Conservation (phyloP, 2,113 vertebrate species). For the Proteles cristata region DNA sequence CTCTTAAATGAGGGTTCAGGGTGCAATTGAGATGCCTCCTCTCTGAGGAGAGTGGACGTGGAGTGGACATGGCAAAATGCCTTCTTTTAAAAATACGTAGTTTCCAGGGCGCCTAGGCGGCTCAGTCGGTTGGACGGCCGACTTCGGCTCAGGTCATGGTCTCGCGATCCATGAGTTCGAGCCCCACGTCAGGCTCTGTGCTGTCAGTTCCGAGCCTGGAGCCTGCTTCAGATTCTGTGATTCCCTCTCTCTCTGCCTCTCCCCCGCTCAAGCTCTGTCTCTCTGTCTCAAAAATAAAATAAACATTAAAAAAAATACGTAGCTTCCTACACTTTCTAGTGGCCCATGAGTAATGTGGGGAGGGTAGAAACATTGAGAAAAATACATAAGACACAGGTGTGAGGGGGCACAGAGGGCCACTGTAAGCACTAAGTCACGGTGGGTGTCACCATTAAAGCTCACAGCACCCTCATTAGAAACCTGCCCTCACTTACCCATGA, state of each 20-base stretch:
- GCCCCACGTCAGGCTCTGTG: too few relatives aligned
- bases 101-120: too few relatives aligned
- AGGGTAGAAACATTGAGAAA: not conserved
- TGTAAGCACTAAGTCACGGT: not conserved
- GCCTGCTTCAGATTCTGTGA: too few relatives aligned
- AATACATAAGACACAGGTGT: accelerated
- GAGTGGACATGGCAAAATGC: not conserved
- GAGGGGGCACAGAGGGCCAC: not conserved
- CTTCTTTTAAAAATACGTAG: not conserved
- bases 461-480: not conserved
- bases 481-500: not conserved
- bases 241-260: too few relatives aligned
- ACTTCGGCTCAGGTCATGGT: too few relatives aligned
- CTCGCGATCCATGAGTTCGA: too few relatives aligned
- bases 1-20: not conserved
- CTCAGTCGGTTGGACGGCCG: too few relatives aligned
- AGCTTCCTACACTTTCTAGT: not conserved
- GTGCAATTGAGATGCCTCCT: not conserved
- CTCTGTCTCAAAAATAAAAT: too few relatives aligned
- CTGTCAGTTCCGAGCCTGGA: too few relatives aligned
- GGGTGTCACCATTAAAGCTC: not conserved
- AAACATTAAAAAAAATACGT: too few relatives aligned
- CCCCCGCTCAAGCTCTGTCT: too few relatives aligned
- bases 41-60: not conserved
- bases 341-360: not conserved